Base-by-base conservation (phyloP, 2,797 vertebrate genomes). In the Typhlichthys subterraneus region DNA sequence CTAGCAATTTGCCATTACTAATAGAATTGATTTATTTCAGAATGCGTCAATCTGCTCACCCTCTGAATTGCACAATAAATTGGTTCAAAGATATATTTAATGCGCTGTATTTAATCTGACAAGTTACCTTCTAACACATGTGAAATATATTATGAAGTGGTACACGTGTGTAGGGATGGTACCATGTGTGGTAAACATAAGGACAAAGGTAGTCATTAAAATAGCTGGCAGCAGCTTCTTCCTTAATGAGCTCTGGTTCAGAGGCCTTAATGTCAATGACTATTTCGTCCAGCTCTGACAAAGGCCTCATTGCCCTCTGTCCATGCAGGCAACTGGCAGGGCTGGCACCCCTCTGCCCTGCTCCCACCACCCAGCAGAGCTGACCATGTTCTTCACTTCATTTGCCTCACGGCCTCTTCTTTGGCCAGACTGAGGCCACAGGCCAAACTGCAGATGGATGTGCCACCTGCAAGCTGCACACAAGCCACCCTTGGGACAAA, bases 371-470 rank as follows among this genome's bases (percentile, higher is more conserved):
- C 83, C 83, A 80, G 70, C 72, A 80, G 74, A 68, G 58, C 72
- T 59, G 63, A 67, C 69, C 82, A 76, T 87, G 87, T 89, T 89
- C 79, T 81, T 72, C 74, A 71, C 68, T 85, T 88, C 80, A 84
- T 81, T 80, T 88, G 76, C 85, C 88, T 81, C 89, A 84, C 88
- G 87, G 75, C 75, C 50, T 13, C 71, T 29, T 83, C 72, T 58
- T 71, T 68, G 77, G 77, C 70, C 75, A 77, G 75, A 75, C 60
- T 70, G 59, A 59, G 79, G 61, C 77, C 69, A 81, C 67, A 76
- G 81, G 80, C 82, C 80, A 76, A 68, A 79, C 62, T 48, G 50
- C 57, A 75, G 80, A 73, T 76, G 77, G 69, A 72, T 63, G 58
- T 67, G 64, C 53, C 75, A 76, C 66, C 75, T 77, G 74, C 72